phyloP scores from a whole-genome alignment of 2,888 invertebrate species.

The Fragum whitleyi region DNA sequence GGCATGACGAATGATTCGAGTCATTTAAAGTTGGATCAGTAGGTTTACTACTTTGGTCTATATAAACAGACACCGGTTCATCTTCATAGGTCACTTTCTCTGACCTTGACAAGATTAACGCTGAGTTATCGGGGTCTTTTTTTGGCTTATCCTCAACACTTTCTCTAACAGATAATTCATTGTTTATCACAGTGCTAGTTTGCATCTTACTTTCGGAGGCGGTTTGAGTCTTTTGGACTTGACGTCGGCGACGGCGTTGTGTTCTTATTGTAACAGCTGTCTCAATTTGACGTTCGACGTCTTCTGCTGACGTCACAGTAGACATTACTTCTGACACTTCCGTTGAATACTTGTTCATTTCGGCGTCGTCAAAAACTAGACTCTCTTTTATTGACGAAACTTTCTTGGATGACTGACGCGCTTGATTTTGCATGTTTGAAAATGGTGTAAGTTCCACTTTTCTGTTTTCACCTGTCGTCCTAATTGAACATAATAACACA shows the following conservation, averaged over 20 bases:
- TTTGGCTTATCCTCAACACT: constrained; percentile 32
- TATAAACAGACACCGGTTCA: constrained; percentile 37
- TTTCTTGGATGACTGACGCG: neutral
- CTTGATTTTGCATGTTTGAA: neutral
- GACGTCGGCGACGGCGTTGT: constrained; percentile 46
- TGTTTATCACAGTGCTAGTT: neutral
- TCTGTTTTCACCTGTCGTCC: constrained; percentile 3
- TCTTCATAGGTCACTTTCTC: constrained; percentile 26
- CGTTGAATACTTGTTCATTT: neutral
- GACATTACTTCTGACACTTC: neutral
- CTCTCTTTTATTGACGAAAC: neutral
- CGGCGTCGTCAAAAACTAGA: neutral
- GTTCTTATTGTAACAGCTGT: constrained; percentile 57
- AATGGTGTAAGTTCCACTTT: neutral
- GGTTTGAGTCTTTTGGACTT: neutral
- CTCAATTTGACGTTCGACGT: constrained; percentile 50
- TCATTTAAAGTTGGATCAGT: constrained; percentile 12
- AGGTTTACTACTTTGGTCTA: neutral
- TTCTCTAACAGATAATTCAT: constrained; percentile 23
- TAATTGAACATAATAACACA: neutral
- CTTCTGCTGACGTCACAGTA: neutral
- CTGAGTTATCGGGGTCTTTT: constrained; percentile 41
- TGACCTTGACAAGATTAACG: constrained; percentile 30
- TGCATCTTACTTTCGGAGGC: neutral
- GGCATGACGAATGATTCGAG: neutral